Conservation (phyloP, 1,140 invertebrate genomes). For the Lepidostoma basale region DNA sequence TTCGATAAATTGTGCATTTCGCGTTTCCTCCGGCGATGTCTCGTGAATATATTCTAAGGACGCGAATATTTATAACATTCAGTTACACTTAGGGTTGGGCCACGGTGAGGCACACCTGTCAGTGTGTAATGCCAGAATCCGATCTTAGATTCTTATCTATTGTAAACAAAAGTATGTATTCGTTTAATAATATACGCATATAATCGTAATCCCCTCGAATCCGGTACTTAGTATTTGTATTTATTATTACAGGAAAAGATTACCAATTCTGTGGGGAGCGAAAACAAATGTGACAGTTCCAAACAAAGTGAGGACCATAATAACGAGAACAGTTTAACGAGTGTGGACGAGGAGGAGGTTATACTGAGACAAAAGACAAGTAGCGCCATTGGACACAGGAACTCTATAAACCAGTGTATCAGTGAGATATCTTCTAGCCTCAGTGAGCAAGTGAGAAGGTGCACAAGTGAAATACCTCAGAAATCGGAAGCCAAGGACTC, state of each 20-base stretch:
- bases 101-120: constrained; percentile 27
- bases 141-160: constrained; percentile 10
- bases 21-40: neutral
- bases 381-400: constrained; percentile 51
- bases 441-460: constrained; percentile 52
- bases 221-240: neutral
- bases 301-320: neutral
- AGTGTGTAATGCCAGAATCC: constrained; percentile 3
- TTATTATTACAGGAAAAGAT: constrained; percentile 22
- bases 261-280: constrained; percentile 1
- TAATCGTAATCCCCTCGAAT: neutral
- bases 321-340: neutral
- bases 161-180: constrained; percentile 6
- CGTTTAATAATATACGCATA: neutral
- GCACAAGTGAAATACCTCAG: constrained; percentile 58
- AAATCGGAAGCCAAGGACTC: constrained; percentile 24
- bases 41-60: too few relatives aligned
- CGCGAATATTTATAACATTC: too few relatives aligned
- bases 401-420: constrained; percentile 68
- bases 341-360: constrained; percentile 53
- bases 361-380: constrained; percentile 52
- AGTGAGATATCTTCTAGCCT: constrained; percentile 68
- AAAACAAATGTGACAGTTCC: neutral
- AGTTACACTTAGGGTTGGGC: constrained; percentile 29
- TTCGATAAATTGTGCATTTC: neutral